Evolutionary conservation across 2,797 vertebrate genomes (phyloP), one percentile per base, ranked within the genome.

Genomic region (Amazona ochrocephala): DNA sequence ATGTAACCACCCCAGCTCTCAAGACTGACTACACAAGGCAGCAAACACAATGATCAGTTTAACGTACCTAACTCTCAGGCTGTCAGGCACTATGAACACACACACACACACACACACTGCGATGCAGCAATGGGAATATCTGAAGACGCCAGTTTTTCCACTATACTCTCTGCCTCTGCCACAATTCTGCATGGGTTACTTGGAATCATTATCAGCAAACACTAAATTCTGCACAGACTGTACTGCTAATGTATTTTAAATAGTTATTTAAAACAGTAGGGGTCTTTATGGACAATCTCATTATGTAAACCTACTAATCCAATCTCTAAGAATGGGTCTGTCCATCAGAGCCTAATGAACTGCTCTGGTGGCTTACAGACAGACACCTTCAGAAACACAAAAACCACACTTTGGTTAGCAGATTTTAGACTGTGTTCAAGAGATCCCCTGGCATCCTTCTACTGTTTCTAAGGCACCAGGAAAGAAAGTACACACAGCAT

Each of bases 61-160:
- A 75, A 73, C 30, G 47, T 9, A 4, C 0, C 0, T 15, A 47
- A 8, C 5, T 42, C 66, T 74, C 15, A 10, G 39, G 22, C 12
- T 30, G 8, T 9, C 50, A 21, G 21, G 44, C 32, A 9, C 13
- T 9, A 73, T 24, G 50, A 60, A 39, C 24, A 53, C 17, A 21
- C 24, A 53, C 16, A 34, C 34, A 34, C 34, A 34, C 34, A 34
- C 34, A 20, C 7, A 45, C 58, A 41, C 11, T 22, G 48, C 2
- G 27, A 37, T 2, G 18, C 66, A 79, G 60, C 30, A 62, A 29
- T 0, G 0, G 5, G 24, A 58, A 42, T 32, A 66, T 2, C 45
- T 5, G 9, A 74, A 20, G 0, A 0, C 4, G 8, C 30, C 1
- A 0, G 34, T n/a, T 84, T 78, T n/a, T 11, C 42, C n/a, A 61